Base-by-base conservation (phyloP, 1,140 invertebrate genomes). In the Drosophila jambulina region DNA sequence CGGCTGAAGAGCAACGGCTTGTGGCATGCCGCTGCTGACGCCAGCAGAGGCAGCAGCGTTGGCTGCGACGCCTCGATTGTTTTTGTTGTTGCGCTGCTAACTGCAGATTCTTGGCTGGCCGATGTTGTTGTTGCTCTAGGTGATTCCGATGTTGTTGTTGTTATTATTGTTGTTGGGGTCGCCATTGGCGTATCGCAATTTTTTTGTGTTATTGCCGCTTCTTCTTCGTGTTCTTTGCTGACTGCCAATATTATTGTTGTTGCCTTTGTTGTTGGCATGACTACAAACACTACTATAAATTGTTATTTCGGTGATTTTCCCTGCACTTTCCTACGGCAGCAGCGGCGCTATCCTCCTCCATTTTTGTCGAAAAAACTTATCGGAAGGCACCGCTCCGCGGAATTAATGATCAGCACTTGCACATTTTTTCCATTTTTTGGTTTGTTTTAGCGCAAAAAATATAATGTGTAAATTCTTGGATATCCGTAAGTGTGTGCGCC, bases 1-100 rank as follows among this genome's bases (percentile, higher is more conserved):
- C 91, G 87, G 59, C 91, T 92, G 58, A 92, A 80, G 36, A 92
- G 68, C 54, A 92, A 72, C 74, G 91, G 91, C 60, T 91, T 91
- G 61, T 90, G 80, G 68, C 81, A 90, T n/a, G 78, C 85, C 54
- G 81, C 78, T 17, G 84, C 85, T 21, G 82, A 82, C 10, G 78
- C 82, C 64, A 86, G 60, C 70, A 86, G 45, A 23, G 82, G 82
- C 54, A 90, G 67, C 63, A 84, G 70, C 54, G 85, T 80, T 27
- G 77, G 64, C 49, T 75, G 78, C 67, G 81, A 51, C 51, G 82
- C 67, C 34, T 51, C 60, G 53, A 15, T 45, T 75, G 51, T 65
- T 75, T 32, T 56, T 29, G 61, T 45, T 58, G 64, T 43, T 65
- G 43, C 49, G 5, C 48, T 25, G 5, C 48, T 19, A 51, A 42